Evolutionary conservation across 2,888 invertebrate genomes (phyloP).

Genomic region (Sarcophaga carnaria): DNA sequence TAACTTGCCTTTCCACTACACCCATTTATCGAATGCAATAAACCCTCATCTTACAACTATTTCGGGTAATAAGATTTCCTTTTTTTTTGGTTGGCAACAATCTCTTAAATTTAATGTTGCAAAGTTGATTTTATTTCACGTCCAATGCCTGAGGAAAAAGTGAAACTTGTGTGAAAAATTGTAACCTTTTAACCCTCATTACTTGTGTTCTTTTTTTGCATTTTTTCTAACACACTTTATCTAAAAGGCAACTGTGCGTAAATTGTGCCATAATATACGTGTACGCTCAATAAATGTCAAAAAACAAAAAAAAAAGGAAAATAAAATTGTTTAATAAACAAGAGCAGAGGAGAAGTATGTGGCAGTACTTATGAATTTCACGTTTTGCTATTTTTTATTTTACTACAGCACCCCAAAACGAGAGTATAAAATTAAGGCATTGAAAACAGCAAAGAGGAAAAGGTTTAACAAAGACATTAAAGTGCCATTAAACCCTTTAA

Average conservation of each 20-base stretch:
- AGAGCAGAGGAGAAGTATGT: neutral
- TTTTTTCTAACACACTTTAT: conserved; percentile 12
- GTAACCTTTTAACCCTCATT: conserved; percentile 32
- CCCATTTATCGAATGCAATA: conserved; percentile 21
- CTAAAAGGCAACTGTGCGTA: conserved; percentile 60
- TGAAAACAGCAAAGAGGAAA: conserved; percentile 5
- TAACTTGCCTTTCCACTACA: neutral
- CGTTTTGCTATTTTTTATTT: conserved; percentile 5
- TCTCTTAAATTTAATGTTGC: no score
- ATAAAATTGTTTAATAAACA: conserved; percentile 23
- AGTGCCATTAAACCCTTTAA: conserved; percentile 50
- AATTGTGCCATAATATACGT: conserved; percentile 59
- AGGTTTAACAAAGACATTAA: conserved; percentile 48
- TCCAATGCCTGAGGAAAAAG: neutral
- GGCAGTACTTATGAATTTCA: neutral
- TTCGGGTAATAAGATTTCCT: neutral
- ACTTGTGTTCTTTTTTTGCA: neutral
- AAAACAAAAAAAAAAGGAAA: neutral
- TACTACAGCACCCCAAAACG: neutral
- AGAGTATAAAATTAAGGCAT: neutral
- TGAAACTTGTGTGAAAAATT: conserved; percentile 1
- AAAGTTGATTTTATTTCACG: neutral
- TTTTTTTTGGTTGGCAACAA: neutral
- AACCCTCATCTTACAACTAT: conserved; percentile 8
- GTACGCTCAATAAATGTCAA: conserved; percentile 59